phyloP scores from a whole-genome alignment of 2,888 invertebrate species.

The Acrobasis repandana region DNA sequence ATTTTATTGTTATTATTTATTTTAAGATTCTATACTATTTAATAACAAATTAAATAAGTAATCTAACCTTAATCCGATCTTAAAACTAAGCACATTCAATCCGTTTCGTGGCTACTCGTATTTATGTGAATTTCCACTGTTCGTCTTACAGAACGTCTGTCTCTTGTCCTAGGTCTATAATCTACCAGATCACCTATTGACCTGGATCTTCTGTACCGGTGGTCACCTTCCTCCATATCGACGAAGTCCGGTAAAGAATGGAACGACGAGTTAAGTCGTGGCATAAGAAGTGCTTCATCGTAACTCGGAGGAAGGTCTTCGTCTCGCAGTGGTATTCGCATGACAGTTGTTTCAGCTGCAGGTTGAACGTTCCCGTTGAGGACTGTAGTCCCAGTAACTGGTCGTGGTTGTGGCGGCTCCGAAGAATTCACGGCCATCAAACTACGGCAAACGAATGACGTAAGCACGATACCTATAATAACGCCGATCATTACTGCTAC shows the following conservation, averaged over 20 bases:
- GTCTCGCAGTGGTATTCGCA: conserved; percentile 59
- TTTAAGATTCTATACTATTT: too few species aligned
- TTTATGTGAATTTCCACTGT: conserved; percentile 60
- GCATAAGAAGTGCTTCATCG: conserved; percentile 89
- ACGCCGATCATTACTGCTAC: conserved; percentile 79
- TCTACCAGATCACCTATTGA: conserved; percentile 76
- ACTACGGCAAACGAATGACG: conserved; percentile 82
- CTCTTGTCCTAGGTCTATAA: conserved; percentile 54
- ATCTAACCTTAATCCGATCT: not conserved
- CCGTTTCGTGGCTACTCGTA: conserved; percentile 24
- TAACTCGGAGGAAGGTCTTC: conserved; percentile 86
- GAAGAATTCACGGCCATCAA: conserved; percentile 68
- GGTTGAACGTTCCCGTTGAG: conserved; percentile 52
- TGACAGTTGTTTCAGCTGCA: conserved; percentile 56
- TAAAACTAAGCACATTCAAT: not conserved
- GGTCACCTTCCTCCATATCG: conserved; percentile 59
- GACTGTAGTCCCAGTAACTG: conserved; percentile 68
- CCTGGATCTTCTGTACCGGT: conserved; percentile 64
- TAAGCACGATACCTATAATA: conserved; percentile 79
- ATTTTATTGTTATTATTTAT: too few species aligned
- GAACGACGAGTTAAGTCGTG: conserved; percentile 85
- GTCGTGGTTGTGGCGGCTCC: conserved; percentile 51
- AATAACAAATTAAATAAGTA: too few species aligned
- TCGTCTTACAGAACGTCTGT: conserved; percentile 69
- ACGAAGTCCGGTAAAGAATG: conserved; percentile 80